Evolutionary conservation across 2,888 invertebrate species (phyloP), one percentile per base, ranked within the genome.

Genomic region (Archips crataeganus): DNA sequence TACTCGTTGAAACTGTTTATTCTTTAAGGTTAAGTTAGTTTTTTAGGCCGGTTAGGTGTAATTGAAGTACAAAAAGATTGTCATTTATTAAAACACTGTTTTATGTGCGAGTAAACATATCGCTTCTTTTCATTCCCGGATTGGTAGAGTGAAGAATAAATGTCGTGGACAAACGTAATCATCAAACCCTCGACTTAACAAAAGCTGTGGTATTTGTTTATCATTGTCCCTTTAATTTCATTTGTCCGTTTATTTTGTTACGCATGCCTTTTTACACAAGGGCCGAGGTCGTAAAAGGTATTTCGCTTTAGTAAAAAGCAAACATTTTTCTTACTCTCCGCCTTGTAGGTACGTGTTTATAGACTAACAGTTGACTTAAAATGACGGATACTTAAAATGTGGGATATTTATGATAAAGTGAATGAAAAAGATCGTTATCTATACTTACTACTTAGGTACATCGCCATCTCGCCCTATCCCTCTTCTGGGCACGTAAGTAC

Each of bases 221-320:
- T 70, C 42, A 47, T 70, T 45, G 62, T 70, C 62, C 62, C 39
- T 70, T 70, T 70, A 34, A 63, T 63, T 70, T 57, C 34, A 63
- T 63, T 70, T 45, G 70, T 57, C 10, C 42, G 62, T 62, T 42
- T 62, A 42, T 62, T 70, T 57, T 34, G 54, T 54, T 54, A 36
- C 64, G 54, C 65, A 23, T 42, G 62, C 15, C 47, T 15, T 63
- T 70, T 70, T 39, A 57, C 45, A n/a, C 34, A 57, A 47, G 47
- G 57, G 6, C 32, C 57, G 32, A 57, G 57, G 57, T 32, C 32
- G 57, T 5, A 57, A 57, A 57, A 57, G 57, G 57, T 57, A 32
- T 57, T 57, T 32, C 32, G 32, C 32, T 57, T 57, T 57, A 23
- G 57, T 10, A 32, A 57, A 57, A 8, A 23, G 57, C 57, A 57